These are phyloP conservation scores for Leucania comma DNA, from an alignment of 2,888 invertebrate genomes.

Conservation along the genomic window DNA sequence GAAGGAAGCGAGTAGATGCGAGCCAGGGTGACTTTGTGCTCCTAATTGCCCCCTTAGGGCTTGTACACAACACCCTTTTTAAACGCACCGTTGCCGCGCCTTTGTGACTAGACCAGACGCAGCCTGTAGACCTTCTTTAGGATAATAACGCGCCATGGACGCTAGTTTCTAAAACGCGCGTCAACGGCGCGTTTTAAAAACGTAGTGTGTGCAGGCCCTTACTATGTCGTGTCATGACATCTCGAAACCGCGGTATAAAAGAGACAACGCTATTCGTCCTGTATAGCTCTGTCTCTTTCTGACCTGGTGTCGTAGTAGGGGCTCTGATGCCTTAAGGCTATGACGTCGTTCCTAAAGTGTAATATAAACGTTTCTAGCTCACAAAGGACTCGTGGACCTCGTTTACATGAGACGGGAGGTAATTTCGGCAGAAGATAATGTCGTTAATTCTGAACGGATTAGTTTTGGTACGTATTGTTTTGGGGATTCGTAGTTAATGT, in stretches of 20 bases:
- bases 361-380: slow-evolving; percentile 64
- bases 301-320: background rate
- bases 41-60: slow-evolving; percentile 44
- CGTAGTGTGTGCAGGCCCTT: background rate
- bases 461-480: slow-evolving; percentile 48
- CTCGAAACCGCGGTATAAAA: background rate
- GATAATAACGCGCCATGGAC: too few species aligned
- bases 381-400: slow-evolving; percentile 55
- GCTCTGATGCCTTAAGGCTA: slow-evolving; percentile 44
- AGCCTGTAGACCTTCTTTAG: too few species aligned
- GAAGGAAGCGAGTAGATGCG: slow-evolving; percentile 60
- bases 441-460: slow-evolving; percentile 58
- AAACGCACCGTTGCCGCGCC: too few species aligned
- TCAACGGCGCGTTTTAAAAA: too few species aligned
- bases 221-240: background rate
- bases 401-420: slow-evolving; percentile 65
- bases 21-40: slow-evolving; percentile 60
- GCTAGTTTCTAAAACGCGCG: too few species aligned
- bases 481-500: slow-evolving; percentile 8
- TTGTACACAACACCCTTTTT: too few species aligned
- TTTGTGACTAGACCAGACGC: too few species aligned
- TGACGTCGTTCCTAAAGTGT: slow-evolving; percentile 57
- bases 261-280: background rate
- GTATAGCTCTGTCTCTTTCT: background rate
- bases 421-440: slow-evolving; percentile 57